Percentiles rank a stretch among this genome's conserved stretches.
phyloP scores from a whole-genome alignment of 2,888 invertebrate species.

The Brachyptera risi region DNA sequence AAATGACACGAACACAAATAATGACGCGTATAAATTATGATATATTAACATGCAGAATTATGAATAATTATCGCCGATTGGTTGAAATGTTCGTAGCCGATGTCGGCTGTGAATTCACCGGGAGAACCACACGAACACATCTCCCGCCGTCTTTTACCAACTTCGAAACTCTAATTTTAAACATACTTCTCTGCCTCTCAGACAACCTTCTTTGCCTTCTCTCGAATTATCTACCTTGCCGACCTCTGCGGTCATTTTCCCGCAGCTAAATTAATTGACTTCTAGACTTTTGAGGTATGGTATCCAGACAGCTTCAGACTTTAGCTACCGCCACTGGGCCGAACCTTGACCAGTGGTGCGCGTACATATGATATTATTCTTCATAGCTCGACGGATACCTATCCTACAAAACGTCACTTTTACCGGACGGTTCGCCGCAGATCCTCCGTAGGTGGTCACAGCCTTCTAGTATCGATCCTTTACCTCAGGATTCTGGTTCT shows the following conservation, averaged over 20 bases:
- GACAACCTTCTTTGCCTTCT: background rate
- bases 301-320: background rate
- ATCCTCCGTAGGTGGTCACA: conserved; percentile 10
- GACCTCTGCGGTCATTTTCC: background rate
- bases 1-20: too few species aligned
- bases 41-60: too few species aligned
- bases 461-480: background rate
- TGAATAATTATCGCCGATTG: too few species aligned
- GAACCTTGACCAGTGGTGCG: background rate
- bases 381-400: background rate
- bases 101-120: too few species aligned
- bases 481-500: background rate
- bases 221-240: background rate
- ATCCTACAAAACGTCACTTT: background rate
- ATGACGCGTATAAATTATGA: too few species aligned
- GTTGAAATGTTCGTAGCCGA: too few species aligned
- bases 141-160: too few species aligned
- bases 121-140: too few species aligned
- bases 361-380: background rate
- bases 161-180: too few species aligned
- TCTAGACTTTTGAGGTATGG: background rate
- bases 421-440: background rate
- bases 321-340: conserved; percentile 2
- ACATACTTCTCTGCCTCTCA: too few species aligned
- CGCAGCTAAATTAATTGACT: conserved; percentile 18